Conservation (phyloP, 2,113 vertebrate genomes). For the Arothron firmamentum region DNA sequence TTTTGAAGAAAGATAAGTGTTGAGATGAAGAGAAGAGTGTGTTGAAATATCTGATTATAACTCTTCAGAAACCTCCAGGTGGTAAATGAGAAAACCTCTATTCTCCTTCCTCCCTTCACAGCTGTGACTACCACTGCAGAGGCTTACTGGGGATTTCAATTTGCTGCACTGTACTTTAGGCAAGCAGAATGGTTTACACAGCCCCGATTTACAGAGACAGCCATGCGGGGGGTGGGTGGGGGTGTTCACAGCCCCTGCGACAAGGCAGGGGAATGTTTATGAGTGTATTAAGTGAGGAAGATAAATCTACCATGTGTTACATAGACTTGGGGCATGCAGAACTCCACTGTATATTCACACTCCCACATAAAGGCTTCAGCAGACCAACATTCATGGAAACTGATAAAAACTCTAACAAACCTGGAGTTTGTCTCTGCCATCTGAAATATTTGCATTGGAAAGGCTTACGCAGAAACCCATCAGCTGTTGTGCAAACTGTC, state of each 20-base stretch:
- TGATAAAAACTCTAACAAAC: no score
- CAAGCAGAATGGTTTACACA: conserved; percentile 66
- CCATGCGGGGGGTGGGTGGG: conserved; percentile 20
- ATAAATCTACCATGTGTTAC: conserved; percentile 58
- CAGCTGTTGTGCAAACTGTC: neutral
- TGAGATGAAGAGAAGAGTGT: conserved; percentile 21
- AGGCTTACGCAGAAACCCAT: no score
- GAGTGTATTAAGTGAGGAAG: conserved; percentile 66
- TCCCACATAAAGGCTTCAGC: no score
- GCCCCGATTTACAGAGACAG: conserved; percentile 61
- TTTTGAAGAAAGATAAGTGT: conserved; percentile 10
- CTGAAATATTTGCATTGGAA: no score
- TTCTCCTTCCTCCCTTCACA: conserved; percentile 49
- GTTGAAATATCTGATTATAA: conserved; percentile 53
- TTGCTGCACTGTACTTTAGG: conserved; percentile 65
- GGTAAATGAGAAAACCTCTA: conserved; percentile 69
- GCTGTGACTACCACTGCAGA: conserved; percentile 32
- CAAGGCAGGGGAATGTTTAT: conserved; percentile 61
- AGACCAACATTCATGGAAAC: no score
- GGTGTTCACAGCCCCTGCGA: conserved; percentile 47
- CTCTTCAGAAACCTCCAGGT: conserved; percentile 67
- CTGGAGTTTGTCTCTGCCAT: no score
- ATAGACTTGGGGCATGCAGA: conserved; percentile 31
- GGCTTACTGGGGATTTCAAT: conserved; percentile 69
- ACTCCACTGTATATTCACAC: conserved; percentile 37